phyloP scores from a whole-genome alignment of 2,888 invertebrate species.

The Nemapogon koenigi region DNA sequence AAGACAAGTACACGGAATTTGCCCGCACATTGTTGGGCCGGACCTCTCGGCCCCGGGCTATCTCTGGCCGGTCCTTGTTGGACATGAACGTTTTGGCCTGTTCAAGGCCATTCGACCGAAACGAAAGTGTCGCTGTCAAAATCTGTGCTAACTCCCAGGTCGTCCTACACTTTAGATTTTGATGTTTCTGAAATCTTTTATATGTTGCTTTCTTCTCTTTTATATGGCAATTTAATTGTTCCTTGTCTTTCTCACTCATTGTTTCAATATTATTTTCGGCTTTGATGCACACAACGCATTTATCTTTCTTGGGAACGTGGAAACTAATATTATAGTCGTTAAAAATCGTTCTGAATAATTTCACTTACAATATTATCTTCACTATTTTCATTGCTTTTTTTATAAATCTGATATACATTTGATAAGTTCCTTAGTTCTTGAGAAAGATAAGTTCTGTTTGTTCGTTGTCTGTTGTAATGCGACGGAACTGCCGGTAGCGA shows the following conservation, averaged over 20 bases:
- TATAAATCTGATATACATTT: neutral
- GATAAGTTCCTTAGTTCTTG: neutral
- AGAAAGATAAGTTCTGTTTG: neutral
- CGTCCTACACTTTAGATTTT: no score
- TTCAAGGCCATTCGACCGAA: no score
- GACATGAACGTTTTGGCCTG: no score
- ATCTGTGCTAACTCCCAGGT: no score
- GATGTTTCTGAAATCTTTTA: neutral
- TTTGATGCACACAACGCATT: neutral
- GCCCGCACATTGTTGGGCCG: no score
- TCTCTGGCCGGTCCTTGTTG: no score
- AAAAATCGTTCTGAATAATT: neutral
- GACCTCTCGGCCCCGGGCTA: no score
- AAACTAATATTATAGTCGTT: neutral
- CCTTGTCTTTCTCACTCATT: neutral
- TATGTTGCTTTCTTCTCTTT: neutral
- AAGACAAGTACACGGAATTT: no score
- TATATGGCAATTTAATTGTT: neutral
- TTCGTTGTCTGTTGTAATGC: neutral
- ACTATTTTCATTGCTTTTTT: neutral
- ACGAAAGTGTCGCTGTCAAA: no score
- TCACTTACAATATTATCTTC: neutral
- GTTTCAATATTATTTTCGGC: neutral
- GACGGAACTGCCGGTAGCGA: neutral
- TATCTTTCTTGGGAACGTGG: neutral